Evolutionary conservation across 2,888 invertebrate species (phyloP).

Genomic region (Hirtodrosophila alboralis): DNA sequence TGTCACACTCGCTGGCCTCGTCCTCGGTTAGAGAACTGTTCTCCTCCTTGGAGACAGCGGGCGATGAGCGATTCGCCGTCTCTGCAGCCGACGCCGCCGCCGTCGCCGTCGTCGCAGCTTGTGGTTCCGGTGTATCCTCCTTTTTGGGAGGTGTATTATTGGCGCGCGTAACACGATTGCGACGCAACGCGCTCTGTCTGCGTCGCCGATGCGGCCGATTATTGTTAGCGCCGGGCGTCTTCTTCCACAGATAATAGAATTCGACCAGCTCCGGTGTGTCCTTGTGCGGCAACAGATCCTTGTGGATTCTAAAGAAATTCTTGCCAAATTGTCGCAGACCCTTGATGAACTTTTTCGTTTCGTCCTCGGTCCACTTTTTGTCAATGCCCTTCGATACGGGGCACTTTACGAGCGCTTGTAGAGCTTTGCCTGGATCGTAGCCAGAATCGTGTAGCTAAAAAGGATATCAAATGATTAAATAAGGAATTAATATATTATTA

Average conservation of each 20-base stretch:
- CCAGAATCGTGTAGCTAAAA: slow-evolving; percentile 95
- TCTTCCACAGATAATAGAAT: slow-evolving; percentile 99
- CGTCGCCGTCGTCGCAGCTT: slow-evolving; percentile 83
- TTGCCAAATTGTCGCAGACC: slow-evolving; percentile 99
- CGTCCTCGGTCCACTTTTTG: slow-evolving; percentile 99
- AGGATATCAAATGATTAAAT: neutral
- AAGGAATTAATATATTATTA: too few species aligned
- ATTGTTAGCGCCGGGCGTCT: slow-evolving; percentile 98
- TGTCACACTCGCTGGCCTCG: slow-evolving; percentile 97
- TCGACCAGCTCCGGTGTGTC: slow-evolving; percentile 98
- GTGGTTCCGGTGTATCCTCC: slow-evolving; percentile 88
- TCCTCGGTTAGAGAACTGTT: slow-evolving; percentile 93
- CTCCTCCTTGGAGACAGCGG: slow-evolving; percentile 88
- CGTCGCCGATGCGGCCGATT: slow-evolving; percentile 96
- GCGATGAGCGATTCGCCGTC: slow-evolving; percentile 86
- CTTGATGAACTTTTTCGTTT: slow-evolving; percentile 98
- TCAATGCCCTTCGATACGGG: slow-evolving; percentile 98
- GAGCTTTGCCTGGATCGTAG: slow-evolving; percentile 97
- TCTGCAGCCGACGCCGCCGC: slow-evolving; percentile 82
- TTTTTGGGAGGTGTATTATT: slow-evolving; percentile 92
- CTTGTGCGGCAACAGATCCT: slow-evolving; percentile 97
- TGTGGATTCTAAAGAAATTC: slow-evolving; percentile 98
- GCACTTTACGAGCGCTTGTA: slow-evolving; percentile 98
- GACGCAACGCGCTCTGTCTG: slow-evolving; percentile 92
- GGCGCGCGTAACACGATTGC: slow-evolving; percentile 93